A percentile compares a stretch with the other conserved stretches of the same genome.
Evolutionary conservation across 2,888 invertebrate species (phyloP).

Genomic region (Hypercompe scribonia): DNA sequence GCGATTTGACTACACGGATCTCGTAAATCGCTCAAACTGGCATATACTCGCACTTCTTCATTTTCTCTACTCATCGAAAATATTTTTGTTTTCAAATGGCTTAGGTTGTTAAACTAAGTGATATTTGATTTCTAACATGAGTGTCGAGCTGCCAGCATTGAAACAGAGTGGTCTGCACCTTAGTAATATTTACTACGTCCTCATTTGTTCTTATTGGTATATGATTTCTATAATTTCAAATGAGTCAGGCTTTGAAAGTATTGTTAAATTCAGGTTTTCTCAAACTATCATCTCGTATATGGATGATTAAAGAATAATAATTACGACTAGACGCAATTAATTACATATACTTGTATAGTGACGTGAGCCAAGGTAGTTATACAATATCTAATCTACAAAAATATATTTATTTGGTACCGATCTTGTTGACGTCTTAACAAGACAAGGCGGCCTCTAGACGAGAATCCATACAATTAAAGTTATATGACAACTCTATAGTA

Average conservation of each 20-base stretch:
- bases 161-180: background rate
- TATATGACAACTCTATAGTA: constrained; percentile 9
- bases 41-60: background rate
- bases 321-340: background rate
- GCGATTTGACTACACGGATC: background rate
- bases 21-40: background rate
- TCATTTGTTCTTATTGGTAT: background rate
- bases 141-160: background rate
- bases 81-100: background rate
- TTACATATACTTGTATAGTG: background rate
- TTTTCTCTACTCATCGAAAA: background rate
- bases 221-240: background rate
- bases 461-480: background rate
- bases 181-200: background rate
- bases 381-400: background rate
- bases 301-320: background rate
- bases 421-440: background rate
- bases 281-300: background rate
- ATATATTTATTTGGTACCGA: background rate
- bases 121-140: background rate
- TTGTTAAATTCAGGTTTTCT: background rate
- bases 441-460: background rate
- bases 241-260: background rate
- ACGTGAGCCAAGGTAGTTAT: background rate
- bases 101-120: background rate